Conservation (phyloP, 2,113 vertebrate species). For the Tragelaphus imberbis region DNA sequence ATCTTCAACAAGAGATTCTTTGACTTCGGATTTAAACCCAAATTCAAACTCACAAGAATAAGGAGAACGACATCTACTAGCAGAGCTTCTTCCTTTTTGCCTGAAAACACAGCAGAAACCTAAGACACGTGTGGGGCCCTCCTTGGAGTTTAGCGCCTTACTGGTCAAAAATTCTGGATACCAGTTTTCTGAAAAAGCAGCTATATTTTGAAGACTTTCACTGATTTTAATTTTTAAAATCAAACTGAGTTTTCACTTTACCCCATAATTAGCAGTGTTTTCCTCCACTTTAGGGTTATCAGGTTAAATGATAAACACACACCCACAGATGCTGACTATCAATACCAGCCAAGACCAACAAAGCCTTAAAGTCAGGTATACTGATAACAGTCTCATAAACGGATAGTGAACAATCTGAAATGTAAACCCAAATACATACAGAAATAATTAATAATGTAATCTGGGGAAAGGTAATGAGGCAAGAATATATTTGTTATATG, state of each 20-base stretch:
- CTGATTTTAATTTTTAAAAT: neutral
- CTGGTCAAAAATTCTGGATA: too few species aligned
- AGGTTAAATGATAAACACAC: neutral
- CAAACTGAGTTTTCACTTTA: neutral
- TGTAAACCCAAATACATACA: neutral
- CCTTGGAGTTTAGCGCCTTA: neutral
- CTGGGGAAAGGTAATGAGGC: neutral
- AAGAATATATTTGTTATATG: neutral
- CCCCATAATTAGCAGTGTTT: neutral
- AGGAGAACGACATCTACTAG: neutral
- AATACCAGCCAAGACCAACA: neutral
- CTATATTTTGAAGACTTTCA: neutral
- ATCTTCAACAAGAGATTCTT: neutral
- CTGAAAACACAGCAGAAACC: neutral
- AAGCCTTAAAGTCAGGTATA: neutral
- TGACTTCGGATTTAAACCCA: neutral
- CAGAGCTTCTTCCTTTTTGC: neutral
- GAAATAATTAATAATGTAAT: neutral
- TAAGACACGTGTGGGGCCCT: fast-evolving
- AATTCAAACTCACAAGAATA: neutral
- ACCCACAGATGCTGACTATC: neutral
- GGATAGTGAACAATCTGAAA: neutral
- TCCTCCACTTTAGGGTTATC: neutral
- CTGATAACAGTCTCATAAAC: neutral
- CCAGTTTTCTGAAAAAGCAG: neutral